Conservation (phyloP, 64 coral and sea anemone genomes). For the Stichodactyla mertensii region DNA sequence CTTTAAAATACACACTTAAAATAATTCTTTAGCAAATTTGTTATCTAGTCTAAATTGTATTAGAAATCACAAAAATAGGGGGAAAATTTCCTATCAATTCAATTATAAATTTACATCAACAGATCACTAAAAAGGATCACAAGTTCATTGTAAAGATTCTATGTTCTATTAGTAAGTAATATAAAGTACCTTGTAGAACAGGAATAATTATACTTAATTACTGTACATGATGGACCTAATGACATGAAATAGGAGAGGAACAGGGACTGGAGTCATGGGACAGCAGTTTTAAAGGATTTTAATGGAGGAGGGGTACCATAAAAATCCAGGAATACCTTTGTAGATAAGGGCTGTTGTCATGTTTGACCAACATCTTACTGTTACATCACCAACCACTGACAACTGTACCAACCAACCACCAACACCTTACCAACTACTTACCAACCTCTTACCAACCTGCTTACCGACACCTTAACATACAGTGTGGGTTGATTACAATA, state of each 20-base stretch:
- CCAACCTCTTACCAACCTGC: too few species aligned
- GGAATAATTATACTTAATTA: background rate
- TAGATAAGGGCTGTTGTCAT: too few species aligned
- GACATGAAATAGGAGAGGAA: background rate
- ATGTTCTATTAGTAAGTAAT: background rate
- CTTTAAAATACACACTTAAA: background rate
- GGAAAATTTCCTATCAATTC: background rate
- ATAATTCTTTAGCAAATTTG: background rate
- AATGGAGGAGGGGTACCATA: too few species aligned
- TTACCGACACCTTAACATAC: too few species aligned
- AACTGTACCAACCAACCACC: too few species aligned
- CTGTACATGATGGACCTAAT: background rate
- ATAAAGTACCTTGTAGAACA: background rate
- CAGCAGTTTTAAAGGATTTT: too few species aligned
- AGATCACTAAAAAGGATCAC: conserved; percentile 18
- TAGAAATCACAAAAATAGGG: background rate
- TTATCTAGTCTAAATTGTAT: background rate
- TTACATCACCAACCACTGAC: too few species aligned
- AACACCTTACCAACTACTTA: too few species aligned
- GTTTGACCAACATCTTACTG: too few species aligned
- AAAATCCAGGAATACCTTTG: too few species aligned
- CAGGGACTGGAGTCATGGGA: background rate
- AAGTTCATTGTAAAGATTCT: background rate
- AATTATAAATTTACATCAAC: conserved; percentile 19
- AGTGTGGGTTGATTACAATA: too few species aligned